Percentiles rank a stretch among this genome's conserved stretches.
Evolutionary conservation across 1,140 invertebrate genomes (phyloP).

Genomic region (Pinna nobilis): DNA sequence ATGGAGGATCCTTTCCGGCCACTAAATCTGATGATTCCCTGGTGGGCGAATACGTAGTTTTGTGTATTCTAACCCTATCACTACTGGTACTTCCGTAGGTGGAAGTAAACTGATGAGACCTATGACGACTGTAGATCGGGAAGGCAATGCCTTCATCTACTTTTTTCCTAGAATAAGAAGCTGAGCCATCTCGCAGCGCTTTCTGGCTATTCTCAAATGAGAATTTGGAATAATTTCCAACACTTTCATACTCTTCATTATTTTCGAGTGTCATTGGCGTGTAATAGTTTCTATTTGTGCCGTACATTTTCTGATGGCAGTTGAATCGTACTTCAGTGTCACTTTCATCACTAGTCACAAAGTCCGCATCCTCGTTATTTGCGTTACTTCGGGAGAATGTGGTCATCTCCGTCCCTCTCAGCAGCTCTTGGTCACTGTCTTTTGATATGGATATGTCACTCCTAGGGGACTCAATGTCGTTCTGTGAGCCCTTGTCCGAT

Average conservation of each 20-base stretch:
- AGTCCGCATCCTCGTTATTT: slow-evolving; percentile 47
- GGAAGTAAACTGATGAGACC: not conserved
- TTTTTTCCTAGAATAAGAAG: slow-evolving; percentile 32
- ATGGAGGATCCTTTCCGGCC: slow-evolving; percentile 47
- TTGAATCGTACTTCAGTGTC: slow-evolving; percentile 40
- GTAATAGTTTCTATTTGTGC: slow-evolving; percentile 33
- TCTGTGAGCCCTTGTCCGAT: slow-evolving; percentile 54
- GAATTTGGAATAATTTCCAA: slow-evolving; percentile 25
- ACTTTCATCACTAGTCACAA: slow-evolving; percentile 53
- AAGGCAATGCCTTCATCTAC: slow-evolving; percentile 51
- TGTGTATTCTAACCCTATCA: slow-evolving; percentile 49
- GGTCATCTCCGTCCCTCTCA: slow-evolving; percentile 50
- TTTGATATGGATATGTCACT: too few species aligned
- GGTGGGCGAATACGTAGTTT: slow-evolving; percentile 39
- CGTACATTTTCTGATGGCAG: slow-evolving; percentile 25
- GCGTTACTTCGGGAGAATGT: slow-evolving; percentile 39
- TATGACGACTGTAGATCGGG: slow-evolving; percentile 32
- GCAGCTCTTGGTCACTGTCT: slow-evolving; percentile 45
- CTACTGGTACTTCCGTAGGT: slow-evolving; percentile 42
- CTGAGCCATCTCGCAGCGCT: slow-evolving; percentile 31
- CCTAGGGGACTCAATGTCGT: slow-evolving; percentile 59
- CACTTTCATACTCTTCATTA: slow-evolving; percentile 35
- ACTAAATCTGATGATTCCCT: slow-evolving; percentile 2
- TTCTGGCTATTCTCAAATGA: slow-evolving; percentile 42
- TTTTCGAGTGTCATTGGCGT: slow-evolving; percentile 41